Base-by-base conservation (phyloP, 2,113 vertebrate genomes). In the Megaleporinus macrocephalus region DNA sequence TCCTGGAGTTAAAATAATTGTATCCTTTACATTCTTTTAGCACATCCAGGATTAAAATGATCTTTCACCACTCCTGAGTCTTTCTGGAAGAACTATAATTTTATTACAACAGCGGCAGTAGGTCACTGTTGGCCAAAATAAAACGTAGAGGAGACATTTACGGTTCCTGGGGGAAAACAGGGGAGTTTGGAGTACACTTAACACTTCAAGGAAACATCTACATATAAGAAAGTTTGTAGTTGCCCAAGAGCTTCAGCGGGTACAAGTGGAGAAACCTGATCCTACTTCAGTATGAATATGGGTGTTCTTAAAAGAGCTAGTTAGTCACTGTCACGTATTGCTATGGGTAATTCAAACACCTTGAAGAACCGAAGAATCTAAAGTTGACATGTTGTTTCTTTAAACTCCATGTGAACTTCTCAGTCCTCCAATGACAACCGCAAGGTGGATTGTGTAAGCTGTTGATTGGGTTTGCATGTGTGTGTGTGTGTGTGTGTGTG, bases 401-500 rank as follows among this genome's bases (percentile, higher is more conserved):
- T 44, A 70, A 51, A 74, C 77, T 75, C 26, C 29, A 75, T 57
- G 49, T 53, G 55, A 76, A 82, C 24, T 70, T 59, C 73, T 11
- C n/a, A 29, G 22, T 55, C 14, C 5, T 57, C n/a, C 41, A 57
- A 2, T 65, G 73, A 81, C 83, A 72, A 53, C 24, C 36, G 33
- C 10, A 41, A 36, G 16, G 83, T 83, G 68, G 70, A 63, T 72
- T 30, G 29, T 14, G 63, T 26, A 15, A 62, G 74, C 81, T 74
- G 71, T 80, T 73, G 69, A 73, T 68, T 85, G 44, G 72, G 81
- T 78, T 81, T 30, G 49, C 29, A 29, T 71, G 30, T 65, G 18
- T 73, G 66, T 20, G 13, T 41, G 20, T 26, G n/a, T 24, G 24
- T 71, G 47, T 77, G 29, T 61, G 27, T 71, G 29, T 30, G 62